Conservation (phyloP, 2,888 invertebrate genomes). For the Mythimna impura region DNA sequence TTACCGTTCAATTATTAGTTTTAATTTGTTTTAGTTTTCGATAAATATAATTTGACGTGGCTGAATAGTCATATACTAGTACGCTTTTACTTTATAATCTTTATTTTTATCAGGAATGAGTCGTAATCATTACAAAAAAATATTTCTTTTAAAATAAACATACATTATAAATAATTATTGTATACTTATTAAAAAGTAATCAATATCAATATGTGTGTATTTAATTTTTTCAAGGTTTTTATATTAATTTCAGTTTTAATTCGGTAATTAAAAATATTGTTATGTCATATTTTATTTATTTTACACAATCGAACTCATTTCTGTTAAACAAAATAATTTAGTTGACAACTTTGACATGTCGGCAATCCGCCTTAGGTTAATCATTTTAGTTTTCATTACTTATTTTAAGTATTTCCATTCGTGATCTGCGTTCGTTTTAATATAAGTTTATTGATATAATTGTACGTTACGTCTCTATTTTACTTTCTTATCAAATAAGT, state of each 20-base stretch:
- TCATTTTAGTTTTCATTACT: slow-evolving; percentile 31
- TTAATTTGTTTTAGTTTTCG: slow-evolving; percentile 68
- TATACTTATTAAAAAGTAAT: neutral
- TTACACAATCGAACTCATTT: slow-evolving; percentile 16
- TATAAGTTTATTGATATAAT: slow-evolving; percentile 1
- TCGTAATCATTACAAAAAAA: neutral
- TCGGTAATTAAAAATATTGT: neutral
- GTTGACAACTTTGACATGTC: slow-evolving; percentile 67
- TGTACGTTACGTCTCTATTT: neutral
- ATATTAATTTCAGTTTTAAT: neutral
- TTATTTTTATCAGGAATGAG: slow-evolving; percentile 43
- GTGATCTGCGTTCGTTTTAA: slow-evolving; percentile 22
- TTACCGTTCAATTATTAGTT: slow-evolving; percentile 87
- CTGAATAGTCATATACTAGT: slow-evolving; percentile 67
- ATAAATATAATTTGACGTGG: slow-evolving; percentile 65
- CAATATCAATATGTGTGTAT: neutral
- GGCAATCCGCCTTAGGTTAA: slow-evolving; percentile 78
- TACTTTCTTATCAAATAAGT: slow-evolving; percentile 7
- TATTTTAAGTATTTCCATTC: slow-evolving; percentile 7
- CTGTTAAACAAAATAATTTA: slow-evolving; percentile 40
- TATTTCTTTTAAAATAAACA: neutral
- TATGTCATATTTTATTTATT: neutral
- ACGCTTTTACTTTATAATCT: slow-evolving; percentile 49
- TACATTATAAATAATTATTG: neutral
- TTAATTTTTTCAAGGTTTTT: neutral